Percentiles rank a stretch among this genome's conserved stretches.
Evolutionary conservation across 2,113 vertebrate species (phyloP).

Genomic region (Sebastes fasciatus): DNA sequence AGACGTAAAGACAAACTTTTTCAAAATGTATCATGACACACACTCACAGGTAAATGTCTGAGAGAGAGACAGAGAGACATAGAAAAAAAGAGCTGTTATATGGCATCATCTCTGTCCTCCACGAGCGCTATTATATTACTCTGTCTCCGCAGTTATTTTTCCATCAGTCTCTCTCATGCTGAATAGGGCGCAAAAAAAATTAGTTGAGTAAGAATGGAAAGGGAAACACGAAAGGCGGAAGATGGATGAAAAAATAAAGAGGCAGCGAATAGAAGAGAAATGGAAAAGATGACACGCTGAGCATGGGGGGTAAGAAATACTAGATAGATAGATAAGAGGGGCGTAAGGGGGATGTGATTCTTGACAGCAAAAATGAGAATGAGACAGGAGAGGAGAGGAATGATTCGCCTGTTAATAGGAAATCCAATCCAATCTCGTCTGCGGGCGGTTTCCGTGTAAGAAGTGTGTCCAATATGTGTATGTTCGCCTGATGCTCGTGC

Average conservation of each 20-base stretch:
- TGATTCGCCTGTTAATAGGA: slow-evolving; percentile 53
- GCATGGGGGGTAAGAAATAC: not conserved
- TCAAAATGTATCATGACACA: not conserved
- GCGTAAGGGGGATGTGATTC: not conserved
- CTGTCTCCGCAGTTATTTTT: slow-evolving; percentile 27
- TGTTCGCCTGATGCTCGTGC: not conserved
- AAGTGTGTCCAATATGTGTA: not conserved
- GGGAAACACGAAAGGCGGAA: slow-evolving; percentile 10
- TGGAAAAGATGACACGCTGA: not conserved
- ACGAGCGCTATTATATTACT: slow-evolving; percentile 2
- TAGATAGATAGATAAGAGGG: slow-evolving; percentile 8
- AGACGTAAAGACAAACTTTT: not conserved
- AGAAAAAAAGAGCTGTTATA: slow-evolving; percentile 10
- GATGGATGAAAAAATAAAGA: slow-evolving; percentile 33
- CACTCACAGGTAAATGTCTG: not conserved
- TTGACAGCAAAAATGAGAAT: slow-evolving; percentile 33
- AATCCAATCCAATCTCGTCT: slow-evolving; percentile 48
- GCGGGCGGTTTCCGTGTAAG: slow-evolving; percentile 28
- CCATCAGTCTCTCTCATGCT: slow-evolving; percentile 4
- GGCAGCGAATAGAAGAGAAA: slow-evolving; percentile 15
- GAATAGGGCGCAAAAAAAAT: not conserved
- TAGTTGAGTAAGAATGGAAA: not conserved
- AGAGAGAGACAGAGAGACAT: not conserved
- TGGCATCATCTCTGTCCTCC: slow-evolving; percentile 4
- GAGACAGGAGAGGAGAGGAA: slow-evolving; percentile 29